A percentile compares a stretch with the other conserved stretches of the same genome.
Conservation (phyloP, 1,140 invertebrate genomes). For the Drosophila suzukii region DNA sequence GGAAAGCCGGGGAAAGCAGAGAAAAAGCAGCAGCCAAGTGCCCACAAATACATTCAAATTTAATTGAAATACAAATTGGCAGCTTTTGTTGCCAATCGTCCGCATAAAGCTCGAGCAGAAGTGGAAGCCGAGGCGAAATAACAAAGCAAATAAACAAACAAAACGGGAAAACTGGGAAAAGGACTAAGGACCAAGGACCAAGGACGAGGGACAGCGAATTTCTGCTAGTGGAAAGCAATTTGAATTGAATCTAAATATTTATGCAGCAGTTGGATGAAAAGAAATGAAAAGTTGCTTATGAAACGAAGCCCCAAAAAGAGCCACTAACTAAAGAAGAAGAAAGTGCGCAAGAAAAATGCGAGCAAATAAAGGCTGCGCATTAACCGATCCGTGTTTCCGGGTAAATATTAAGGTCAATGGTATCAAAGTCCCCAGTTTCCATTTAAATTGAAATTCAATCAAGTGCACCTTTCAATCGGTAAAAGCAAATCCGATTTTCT, state of each 20-base stretch:
- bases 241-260: slow-evolving; percentile 63
- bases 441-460: slow-evolving; percentile 4
- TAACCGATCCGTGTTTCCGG: slow-evolving; percentile 8
- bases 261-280: slow-evolving; percentile 48
- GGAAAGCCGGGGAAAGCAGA: not conserved
- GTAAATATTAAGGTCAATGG: slow-evolving; percentile 6
- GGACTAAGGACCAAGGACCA: not conserved
- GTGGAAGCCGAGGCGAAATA: slow-evolving; percentile 38
- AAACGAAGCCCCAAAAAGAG: slow-evolving; percentile 2
- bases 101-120: slow-evolving; percentile 37
- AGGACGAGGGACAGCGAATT: slow-evolving; percentile 15
- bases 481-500: not conserved
- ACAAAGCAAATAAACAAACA: slow-evolving; percentile 53
- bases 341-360: not conserved
- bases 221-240: slow-evolving; percentile 51
- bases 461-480: not conserved
- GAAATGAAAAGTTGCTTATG: slow-evolving; percentile 20
- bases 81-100: slow-evolving; percentile 63
- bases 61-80: slow-evolving; percentile 76
- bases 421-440: not conserved
- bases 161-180: slow-evolving; percentile 1
- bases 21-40: slow-evolving; percentile 49
- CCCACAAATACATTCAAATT: slow-evolving; percentile 69
- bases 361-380: not conserved
- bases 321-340: not conserved